Conservation (phyloP, 1,140 invertebrate genomes). For the Orussus abietinus region DNA sequence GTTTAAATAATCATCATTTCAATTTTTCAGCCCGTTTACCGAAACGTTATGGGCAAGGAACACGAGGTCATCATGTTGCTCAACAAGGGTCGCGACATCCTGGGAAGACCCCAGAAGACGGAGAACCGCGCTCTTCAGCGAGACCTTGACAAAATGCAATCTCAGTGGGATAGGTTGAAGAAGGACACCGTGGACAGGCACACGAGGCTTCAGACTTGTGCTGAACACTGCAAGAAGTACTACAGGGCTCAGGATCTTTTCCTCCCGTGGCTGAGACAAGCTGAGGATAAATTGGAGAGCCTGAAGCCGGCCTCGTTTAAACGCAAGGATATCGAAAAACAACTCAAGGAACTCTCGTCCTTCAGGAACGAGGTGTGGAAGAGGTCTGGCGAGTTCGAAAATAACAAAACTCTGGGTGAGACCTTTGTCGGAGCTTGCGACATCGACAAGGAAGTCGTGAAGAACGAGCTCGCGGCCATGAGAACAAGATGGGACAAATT, state of each 20-base stretch:
- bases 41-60: constrained; percentile 83
- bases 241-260: constrained; percentile 79
- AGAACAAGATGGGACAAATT: constrained; percentile 87
- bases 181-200: constrained; percentile 81
- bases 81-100: constrained; percentile 81
- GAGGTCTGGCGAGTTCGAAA: constrained; percentile 88
- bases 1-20: constrained; percentile 14
- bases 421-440: constrained; percentile 82
- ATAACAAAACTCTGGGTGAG: constrained; percentile 78
- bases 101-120: constrained; percentile 58
- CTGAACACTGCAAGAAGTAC: constrained; percentile 90
- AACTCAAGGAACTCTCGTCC: constrained; percentile 82
- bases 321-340: constrained; percentile 81
- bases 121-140: constrained; percentile 59
- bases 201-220: constrained; percentile 80
- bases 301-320: constrained; percentile 79
- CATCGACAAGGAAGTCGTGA: constrained; percentile 84
- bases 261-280: constrained; percentile 81
- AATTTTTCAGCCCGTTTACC: constrained; percentile 67
- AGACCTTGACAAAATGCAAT: constrained; percentile 82
- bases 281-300: constrained; percentile 78
- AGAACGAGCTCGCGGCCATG: constrained; percentile 73
- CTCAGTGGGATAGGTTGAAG: constrained; percentile 85
- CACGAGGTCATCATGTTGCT: constrained; percentile 92
- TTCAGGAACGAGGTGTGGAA: constrained; percentile 92